Evolutionary conservation across 2,888 invertebrate species (phyloP).

Genomic region (Syrista parreyssii): DNA sequence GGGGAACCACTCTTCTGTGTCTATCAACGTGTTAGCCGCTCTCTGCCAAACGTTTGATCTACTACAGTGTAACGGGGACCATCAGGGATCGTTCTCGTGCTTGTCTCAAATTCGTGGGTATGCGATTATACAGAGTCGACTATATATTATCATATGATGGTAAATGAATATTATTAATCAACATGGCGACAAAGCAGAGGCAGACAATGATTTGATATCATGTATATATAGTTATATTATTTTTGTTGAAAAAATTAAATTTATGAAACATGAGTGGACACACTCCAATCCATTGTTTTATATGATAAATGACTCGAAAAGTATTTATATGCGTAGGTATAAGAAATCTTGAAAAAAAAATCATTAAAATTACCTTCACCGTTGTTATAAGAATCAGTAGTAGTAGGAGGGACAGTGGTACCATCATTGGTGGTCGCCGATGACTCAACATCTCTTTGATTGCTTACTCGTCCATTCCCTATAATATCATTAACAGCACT

Average conservation of each 20-base stretch:
- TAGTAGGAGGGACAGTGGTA: not conserved
- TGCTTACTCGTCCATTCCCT: not conserved
- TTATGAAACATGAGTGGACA: too few species aligned
- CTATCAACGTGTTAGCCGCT: too few species aligned
- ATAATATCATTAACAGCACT: conserved; percentile 23
- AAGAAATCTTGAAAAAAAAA: not conserved
- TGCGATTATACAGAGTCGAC: too few species aligned
- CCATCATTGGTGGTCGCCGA: not conserved
- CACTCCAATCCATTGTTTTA: not conserved
- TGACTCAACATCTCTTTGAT: not conserved
- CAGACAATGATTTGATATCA: not conserved
- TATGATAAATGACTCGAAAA: not conserved
- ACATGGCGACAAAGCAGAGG: not conserved
- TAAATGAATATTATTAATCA: not conserved
- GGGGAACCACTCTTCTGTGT: too few species aligned
- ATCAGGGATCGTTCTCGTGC: too few species aligned
- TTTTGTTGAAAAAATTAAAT: not conserved
- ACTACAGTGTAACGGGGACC: too few species aligned
- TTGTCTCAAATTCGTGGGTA: too few species aligned
- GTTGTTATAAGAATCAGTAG: not conserved
- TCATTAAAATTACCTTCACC: not conserved
- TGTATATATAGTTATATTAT: not conserved
- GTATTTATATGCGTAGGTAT: too few species aligned
- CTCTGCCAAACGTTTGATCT: too few species aligned
- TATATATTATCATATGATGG: not conserved